Evolutionary conservation across 1,140 invertebrate genomes (phyloP).

Genomic region (Thrips palmi): DNA sequence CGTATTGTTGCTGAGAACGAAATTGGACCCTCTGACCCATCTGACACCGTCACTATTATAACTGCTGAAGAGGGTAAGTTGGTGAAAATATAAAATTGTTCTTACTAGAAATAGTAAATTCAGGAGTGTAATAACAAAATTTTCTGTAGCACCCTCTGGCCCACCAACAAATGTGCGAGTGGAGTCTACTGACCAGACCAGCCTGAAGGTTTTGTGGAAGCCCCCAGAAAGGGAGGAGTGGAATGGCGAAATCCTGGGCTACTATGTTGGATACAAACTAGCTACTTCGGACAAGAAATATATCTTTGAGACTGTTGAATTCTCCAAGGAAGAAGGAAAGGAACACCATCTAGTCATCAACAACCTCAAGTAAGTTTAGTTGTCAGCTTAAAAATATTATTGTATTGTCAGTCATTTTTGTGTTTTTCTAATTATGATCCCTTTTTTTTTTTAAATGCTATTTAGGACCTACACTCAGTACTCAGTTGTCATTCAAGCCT

Average conservation of each 20-base stretch:
- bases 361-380: constrained; percentile 50
- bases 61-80: constrained; percentile 72
- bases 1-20: constrained; percentile 88
- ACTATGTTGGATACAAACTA: constrained; percentile 80
- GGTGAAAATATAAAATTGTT: constrained; percentile 1
- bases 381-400: constrained; percentile 7
- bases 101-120: neutral
- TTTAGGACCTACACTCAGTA: constrained; percentile 83
- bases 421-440: neutral
- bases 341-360: constrained; percentile 69
- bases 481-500: constrained; percentile 83
- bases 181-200: constrained; percentile 80
- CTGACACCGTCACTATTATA: constrained; percentile 79
- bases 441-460: neutral
- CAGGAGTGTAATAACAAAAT: constrained; percentile 4
- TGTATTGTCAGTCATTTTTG: neutral
- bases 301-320: constrained; percentile 82
- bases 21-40: constrained; percentile 78
- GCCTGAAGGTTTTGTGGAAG: constrained; percentile 85
- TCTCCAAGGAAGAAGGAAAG: constrained; percentile 75
- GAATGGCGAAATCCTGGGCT: constrained; percentile 84
- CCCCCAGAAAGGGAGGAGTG: constrained; percentile 72
- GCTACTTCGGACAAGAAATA: constrained; percentile 76
- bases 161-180: constrained; percentile 67
- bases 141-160: constrained; percentile 46